Base-by-base conservation (phyloP, 2,113 vertebrate genomes). In the Eulemur macaco region DNA sequence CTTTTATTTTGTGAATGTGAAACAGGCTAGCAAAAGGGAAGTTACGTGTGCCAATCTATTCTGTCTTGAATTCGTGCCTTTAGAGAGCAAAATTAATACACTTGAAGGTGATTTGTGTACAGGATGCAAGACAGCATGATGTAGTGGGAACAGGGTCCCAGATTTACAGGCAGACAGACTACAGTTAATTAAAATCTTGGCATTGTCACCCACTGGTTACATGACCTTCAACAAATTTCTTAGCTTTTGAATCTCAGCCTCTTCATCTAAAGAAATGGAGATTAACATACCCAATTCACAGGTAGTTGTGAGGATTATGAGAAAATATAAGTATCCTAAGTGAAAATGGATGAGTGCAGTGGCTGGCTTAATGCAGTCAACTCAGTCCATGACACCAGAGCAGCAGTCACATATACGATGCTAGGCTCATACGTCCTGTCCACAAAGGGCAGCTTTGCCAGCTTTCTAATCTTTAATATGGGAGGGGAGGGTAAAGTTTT, bases 1-100 rank as follows among this genome's bases (percentile, higher is more conserved):
- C 69, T 56, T 95, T 86, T 85, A 68, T 89, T 89, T 86, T 95
- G 31, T 84, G 64, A 95, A 91, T 89, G 74, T 80, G 82, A 93
- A 95, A 91, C 6, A 20, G 8, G 50, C 42, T 93, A 85, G 47
- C 50, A 86, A 93, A 77, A 69, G 37, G 31, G 27, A 94, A 60
- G 34, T 6, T 82, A 3, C 54, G 5, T 83, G 94, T 92, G 45
- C n/a, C 52, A 91, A 76, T 5, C 17, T 15, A 50, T 76, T 58
- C 9, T 94, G 63, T 54, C 58, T 86, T 89, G 31, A 92, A 92
- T 66, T 91, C 71, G 50, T 64, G 60, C 23, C 69, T 97, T 91
- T 91, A 18, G 45, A 83, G 37, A 87, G 37, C 6, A 92, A 81
- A 88, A 89, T 37, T 25, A 74, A 95, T 64, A 63, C 18, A 80